These are phyloP conservation scores for Notodonta ziczac DNA, from an alignment of 2,888 invertebrate species.

Conservation along the genomic window DNA sequence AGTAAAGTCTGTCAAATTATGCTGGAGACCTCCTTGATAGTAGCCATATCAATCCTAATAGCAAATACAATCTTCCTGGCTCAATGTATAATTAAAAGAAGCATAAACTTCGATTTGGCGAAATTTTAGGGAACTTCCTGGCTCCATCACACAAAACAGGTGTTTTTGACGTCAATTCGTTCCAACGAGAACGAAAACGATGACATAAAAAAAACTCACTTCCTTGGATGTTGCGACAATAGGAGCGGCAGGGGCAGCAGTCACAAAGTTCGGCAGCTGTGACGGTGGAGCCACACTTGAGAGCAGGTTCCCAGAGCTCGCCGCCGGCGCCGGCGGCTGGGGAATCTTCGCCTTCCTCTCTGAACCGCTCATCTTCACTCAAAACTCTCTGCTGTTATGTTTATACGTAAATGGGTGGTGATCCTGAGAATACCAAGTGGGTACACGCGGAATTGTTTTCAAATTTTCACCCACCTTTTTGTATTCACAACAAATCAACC, in stretches of 20 bases:
- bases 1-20: too few relatives aligned
- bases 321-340: constrained; percentile 72
- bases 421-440: not conserved
- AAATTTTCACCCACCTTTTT: not conserved
- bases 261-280: constrained; percentile 87
- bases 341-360: constrained; percentile 72
- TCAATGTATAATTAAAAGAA: too few relatives aligned
- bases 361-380: constrained; percentile 50
- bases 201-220: constrained; percentile 23
- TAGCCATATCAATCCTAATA: too few relatives aligned
- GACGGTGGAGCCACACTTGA: constrained; percentile 89
- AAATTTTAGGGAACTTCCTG: too few relatives aligned
- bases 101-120: too few relatives aligned
- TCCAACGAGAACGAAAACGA: not conserved
- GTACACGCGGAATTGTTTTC: not conserved
- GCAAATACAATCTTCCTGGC: too few relatives aligned
- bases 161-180: too few relatives aligned
- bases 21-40: too few relatives aligned
- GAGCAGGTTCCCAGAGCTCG: constrained; percentile 83
- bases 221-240: constrained; percentile 25
- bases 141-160: too few relatives aligned
- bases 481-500: constrained; percentile 1
- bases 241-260: constrained; percentile 56
- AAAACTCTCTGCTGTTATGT: not conserved
- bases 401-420: not conserved